Percentiles rank a stretch among this genome's conserved stretches.
These are phyloP conservation scores for Archaeoteleia sp. DNA, from an alignment of 2,888 invertebrate species.

Conservation along the genomic window DNA sequence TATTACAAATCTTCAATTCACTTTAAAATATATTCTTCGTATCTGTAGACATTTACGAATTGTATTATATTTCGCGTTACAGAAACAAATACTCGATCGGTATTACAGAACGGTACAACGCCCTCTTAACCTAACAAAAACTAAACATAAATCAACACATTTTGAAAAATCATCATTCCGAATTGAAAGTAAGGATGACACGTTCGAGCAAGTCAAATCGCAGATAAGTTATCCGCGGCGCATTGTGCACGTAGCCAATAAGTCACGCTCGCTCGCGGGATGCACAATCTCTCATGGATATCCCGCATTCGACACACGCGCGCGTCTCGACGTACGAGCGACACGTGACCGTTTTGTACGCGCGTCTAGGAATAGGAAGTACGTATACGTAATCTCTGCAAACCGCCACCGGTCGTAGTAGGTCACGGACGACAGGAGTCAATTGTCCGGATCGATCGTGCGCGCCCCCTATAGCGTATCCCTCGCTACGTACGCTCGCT, in stretches of 20 bases:
- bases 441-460: constrained; percentile 54
- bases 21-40: no score
- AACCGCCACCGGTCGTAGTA: constrained; percentile 42
- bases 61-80: no score
- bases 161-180: constrained; percentile 1
- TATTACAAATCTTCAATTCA: no score
- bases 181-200: constrained; percentile 38
- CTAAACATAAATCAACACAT: no score
- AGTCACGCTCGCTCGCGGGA: constrained; percentile 57
- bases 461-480: constrained; percentile 16
- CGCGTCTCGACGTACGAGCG: constrained; percentile 62
- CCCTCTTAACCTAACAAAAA: no score
- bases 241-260: constrained; percentile 54
- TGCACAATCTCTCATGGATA: constrained; percentile 49
- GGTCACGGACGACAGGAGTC: constrained; percentile 57
- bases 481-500: no score
- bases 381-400: constrained; percentile 35
- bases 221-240: constrained; percentile 48
- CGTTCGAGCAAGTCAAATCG: constrained; percentile 47
- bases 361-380: constrained; percentile 48
- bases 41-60: no score
- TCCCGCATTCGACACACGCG: constrained; percentile 65
- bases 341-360: constrained; percentile 69
- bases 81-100: no score
- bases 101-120: no score